Evolutionary conservation across 2,113 vertebrate genomes (phyloP).

Genomic region (Neopipo cinnamomea): DNA sequence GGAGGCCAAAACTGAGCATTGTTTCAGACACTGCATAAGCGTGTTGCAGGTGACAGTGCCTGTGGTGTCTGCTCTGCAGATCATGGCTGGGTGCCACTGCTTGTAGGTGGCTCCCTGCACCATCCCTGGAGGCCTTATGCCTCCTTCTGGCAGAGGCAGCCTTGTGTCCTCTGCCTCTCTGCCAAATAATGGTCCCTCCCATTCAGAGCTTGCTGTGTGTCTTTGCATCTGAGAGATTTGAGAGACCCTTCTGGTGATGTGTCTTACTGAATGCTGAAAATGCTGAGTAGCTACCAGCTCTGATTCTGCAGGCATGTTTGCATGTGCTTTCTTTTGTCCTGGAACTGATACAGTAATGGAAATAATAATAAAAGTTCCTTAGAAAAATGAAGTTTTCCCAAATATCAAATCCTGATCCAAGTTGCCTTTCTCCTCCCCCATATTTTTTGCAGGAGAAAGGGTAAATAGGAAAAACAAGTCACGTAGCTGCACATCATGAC

Average conservation of each 20-base stretch:
- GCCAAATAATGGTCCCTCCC: neutral
- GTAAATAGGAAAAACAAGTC: neutral
- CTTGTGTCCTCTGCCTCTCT: neutral
- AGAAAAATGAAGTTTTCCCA: neutral
- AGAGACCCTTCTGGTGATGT: neutral
- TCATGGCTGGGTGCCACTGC: rapidly evolving
- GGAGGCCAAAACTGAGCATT: neutral
- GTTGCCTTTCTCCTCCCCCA: neutral
- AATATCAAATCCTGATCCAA: neutral
- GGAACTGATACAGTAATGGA: neutral
- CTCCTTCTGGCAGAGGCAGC: neutral
- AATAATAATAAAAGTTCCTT: neutral
- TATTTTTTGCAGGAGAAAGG: neutral
- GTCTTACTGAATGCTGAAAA: neutral
- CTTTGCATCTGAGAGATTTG: neutral
- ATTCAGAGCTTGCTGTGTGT: neutral
- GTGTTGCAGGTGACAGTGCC: rapidly evolving
- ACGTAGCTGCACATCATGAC: neutral
- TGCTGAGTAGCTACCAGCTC: neutral
- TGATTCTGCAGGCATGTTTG: neutral
- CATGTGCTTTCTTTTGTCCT: neutral
- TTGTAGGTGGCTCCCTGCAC: neutral
- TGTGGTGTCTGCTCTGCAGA: neutral
- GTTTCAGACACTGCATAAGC: neutral
- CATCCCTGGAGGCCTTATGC: neutral